Evolutionary conservation across 2,888 invertebrate species (phyloP).

Genomic region (Sthenelais limicola): DNA sequence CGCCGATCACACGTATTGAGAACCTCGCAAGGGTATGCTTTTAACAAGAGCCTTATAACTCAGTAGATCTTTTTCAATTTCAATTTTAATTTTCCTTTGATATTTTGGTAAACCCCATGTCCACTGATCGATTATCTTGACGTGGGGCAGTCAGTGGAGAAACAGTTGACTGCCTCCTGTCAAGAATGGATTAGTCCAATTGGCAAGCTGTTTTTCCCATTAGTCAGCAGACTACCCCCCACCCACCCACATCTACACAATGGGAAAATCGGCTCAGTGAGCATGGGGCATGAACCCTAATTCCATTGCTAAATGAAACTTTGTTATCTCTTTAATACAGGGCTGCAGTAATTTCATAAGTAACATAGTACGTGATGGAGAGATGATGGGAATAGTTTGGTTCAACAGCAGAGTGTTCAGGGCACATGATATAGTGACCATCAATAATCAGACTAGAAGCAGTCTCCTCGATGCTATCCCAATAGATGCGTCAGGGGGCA

Average conservation of each 20-base stretch:
- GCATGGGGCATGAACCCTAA: background rate
- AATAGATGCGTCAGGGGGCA: slow-evolving; percentile 53
- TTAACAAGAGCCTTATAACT: background rate
- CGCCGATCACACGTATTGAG: background rate
- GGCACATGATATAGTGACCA: slow-evolving; percentile 47
- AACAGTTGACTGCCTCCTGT: too few relatives aligned
- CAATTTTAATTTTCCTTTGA: background rate
- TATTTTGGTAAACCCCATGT: background rate
- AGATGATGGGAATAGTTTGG: slow-evolving; percentile 67
- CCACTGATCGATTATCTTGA: too few relatives aligned
- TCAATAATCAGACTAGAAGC: slow-evolving; percentile 49
- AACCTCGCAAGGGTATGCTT: background rate
- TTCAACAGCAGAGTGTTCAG: slow-evolving; percentile 53
- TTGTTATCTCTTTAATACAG: background rate
- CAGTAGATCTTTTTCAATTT: background rate
- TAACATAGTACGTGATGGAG: slow-evolving; percentile 74
- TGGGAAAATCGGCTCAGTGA: background rate
- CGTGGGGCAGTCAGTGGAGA: too few relatives aligned
- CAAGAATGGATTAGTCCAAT: too few relatives aligned
- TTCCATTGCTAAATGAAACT: background rate
- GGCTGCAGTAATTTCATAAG: slow-evolving; percentile 76
- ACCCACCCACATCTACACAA: background rate
- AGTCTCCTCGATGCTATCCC: slow-evolving; percentile 49
- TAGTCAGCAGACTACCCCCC: background rate
- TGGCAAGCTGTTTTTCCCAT: background rate